Base-by-base conservation (phyloP, 2,888 invertebrate genomes). In the Pardosa pseudoannulata region DNA sequence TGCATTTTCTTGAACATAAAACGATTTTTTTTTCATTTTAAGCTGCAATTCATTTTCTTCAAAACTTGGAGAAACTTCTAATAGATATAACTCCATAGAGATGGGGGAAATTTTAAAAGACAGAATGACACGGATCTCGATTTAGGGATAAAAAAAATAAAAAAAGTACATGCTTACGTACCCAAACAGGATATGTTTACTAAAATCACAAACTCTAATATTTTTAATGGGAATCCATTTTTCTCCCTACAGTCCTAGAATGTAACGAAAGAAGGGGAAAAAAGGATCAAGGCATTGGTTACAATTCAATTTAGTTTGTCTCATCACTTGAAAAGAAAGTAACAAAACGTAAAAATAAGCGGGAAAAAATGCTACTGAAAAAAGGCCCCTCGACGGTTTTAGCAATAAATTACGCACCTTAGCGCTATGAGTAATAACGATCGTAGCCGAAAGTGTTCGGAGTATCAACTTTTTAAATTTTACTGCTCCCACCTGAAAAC, bases 401-500 rank as follows among this genome's bases (percentile, higher is more conserved):
- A 46, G 76, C 76, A 65, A 83, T 83, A 83, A 83, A 83, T 83
- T 83, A 83, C 76, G 27, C 70, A 50, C 71, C 76, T 71, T 72
- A 46, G 31, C 50, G 46, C 76, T 50, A 64, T 72, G 81, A 82
- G 76, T 83, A 83, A 83, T 83, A 83, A 83, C 82, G 27, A 32
- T 41, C 31, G 72, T 29, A 72, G 82, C 76, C 27, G 68, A 74
- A 50, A 75, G 56, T 75, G 56, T 72, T 39, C 62, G 71, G 50
- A 76, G 82, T 50, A 75, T 76, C 76, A 72, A 75, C 71, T 76
- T 76, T 76, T 72, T 71, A 76, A 83, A 71, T 83, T 71, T 83
- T 83, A 83, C 71, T 65, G 65, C 76, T 83, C 83, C 83, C 83
- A 85, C 74, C 81, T 73, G 80, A 73, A 74, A 68, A 81, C 67